Conservation (phyloP, 2,888 invertebrate species). For the Trissolcus japonicus region DNA sequence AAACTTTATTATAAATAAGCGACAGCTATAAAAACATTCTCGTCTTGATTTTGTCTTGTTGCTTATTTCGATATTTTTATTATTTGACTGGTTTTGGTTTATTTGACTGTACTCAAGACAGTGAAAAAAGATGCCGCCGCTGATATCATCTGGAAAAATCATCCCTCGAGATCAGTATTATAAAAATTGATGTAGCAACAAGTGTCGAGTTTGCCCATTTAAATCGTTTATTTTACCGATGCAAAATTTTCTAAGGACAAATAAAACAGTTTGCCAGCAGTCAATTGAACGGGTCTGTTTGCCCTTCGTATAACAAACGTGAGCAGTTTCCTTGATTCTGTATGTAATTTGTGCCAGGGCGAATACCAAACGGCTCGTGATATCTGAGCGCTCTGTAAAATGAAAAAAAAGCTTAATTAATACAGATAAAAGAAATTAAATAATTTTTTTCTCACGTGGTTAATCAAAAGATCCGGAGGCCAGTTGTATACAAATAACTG, state of each 20-base stretch:
- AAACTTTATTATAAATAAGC: no score
- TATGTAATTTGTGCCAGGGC: constrained; percentile 59
- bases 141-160: constrained; percentile 60
- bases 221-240: constrained; percentile 28
- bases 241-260: constrained; percentile 50
- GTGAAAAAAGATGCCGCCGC: constrained; percentile 63
- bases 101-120: constrained; percentile 58
- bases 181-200: neutral
- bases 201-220: neutral
- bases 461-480: constrained; percentile 60
- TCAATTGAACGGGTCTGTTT: constrained; percentile 38
- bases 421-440: neutral
- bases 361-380: constrained; percentile 52
- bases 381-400: constrained; percentile 57
- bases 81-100: neutral
- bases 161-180: neutral
- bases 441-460: constrained; percentile 49
- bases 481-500: constrained; percentile 63
- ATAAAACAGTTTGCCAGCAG: constrained; percentile 48
- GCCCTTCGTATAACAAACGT: constrained; percentile 22
- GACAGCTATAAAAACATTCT: no score
- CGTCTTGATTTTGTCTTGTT: no score
- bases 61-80: no score
- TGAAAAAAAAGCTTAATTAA: neutral
- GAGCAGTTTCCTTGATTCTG: constrained; percentile 31